Base-by-base conservation (phyloP, 2,888 invertebrate genomes). In the Odontomyia ornata region DNA sequence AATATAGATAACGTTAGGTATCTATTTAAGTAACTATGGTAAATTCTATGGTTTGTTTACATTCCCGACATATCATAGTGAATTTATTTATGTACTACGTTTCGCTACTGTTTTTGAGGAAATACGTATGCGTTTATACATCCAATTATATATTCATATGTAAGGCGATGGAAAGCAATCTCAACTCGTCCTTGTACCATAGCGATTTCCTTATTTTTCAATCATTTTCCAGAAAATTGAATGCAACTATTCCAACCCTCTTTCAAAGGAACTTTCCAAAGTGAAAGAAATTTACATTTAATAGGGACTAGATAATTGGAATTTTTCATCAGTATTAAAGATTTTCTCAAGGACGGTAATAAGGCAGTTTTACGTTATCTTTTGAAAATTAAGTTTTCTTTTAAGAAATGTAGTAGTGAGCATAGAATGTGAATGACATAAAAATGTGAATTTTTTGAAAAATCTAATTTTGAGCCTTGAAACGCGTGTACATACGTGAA, bases 241-340 rank as follows among this genome's bases (percentile, higher is more conserved):
- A 57, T 72, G 72, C 72, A 72, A 57, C 36, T 73, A 73, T 73
- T 73, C 73, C 73, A 73, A 73, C 73, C 73, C 73, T 36, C 30
- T 1, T 57, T 21, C 36, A 21, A 23, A n/a, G 21, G n/a, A 73
- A 57, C 13, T 27, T 73, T 60, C 36, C 60, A 57, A 72, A 18
- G 36, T 60, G 15, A 21, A 36, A 36, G 5, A 5, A 9, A 36
- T 36, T n/a, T n/a, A n/a, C n/a, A n/a, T n/a, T n/a, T 3, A 36
- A 5, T 36, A 36, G 13, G 18, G 52, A 52, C 52, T 52, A 18
- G 18, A 52, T 52, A 18, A 15, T 3, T 36, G 9, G 36, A 36
- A 36, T 52, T 52, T 52, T 43, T 52, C 52, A 15, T 4, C 13
- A n/a, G n/a, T 52, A 4, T 52, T 4, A 9, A 52, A 52, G 13